These are phyloP conservation scores for Phasia obesa DNA, from an alignment of 2,888 invertebrate species.

Conservation along the genomic window DNA sequence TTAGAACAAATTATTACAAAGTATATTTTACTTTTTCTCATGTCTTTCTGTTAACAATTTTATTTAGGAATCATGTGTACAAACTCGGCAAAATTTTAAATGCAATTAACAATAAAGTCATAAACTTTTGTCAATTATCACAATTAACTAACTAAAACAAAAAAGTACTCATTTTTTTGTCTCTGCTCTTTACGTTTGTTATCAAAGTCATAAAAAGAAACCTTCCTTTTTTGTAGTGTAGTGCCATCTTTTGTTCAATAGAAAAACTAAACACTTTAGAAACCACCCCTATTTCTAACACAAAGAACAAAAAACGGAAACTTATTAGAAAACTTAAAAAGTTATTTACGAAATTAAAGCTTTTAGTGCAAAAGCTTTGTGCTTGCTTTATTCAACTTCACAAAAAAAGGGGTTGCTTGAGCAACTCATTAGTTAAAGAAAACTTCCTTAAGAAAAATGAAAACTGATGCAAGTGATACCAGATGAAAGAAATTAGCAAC, in stretches of 20 bases:
- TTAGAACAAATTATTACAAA: no score
- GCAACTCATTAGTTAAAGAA: conserved; percentile 6
- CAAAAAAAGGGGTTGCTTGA: conserved; percentile 13
- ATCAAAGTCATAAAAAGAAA: no score
- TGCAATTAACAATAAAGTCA: no score
- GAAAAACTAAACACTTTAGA: conserved; percentile 8
- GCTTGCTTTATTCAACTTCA: not conserved
- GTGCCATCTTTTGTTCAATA: conserved; percentile 57
- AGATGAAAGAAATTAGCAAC: not conserved
- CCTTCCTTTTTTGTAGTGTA: not conserved
- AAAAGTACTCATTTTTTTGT: no score
- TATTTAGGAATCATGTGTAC: no score
- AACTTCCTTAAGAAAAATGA: conserved; percentile 39
- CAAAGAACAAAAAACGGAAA: conserved; percentile 33
- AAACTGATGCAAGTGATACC: no score
- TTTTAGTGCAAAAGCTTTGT: conserved; percentile 45
- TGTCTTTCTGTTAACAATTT: no score
- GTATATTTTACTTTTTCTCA: no score
- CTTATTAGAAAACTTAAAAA: conserved; percentile 55
- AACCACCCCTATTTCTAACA: conserved; percentile 46
- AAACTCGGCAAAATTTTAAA: no score
- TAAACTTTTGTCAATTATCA: no score
- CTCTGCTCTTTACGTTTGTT: no score
- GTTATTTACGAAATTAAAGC: conserved; percentile 35
- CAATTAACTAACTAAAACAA: no score